These are phyloP conservation scores for Drosophila prolongata DNA, from an alignment of 2,888 invertebrate species.

Conservation along the genomic window DNA sequence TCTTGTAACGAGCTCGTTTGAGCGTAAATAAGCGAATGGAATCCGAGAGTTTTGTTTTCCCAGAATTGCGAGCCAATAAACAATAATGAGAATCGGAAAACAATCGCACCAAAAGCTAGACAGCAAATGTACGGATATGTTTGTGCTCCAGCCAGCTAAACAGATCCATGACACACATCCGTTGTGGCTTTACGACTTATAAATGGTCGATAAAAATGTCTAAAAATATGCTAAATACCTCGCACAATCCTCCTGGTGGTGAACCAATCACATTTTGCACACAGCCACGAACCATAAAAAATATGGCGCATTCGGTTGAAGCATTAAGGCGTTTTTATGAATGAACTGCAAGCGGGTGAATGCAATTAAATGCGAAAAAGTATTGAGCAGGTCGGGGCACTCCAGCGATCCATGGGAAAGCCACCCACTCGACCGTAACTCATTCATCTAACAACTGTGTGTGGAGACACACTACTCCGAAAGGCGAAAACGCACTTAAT, in stretches of 20 bases:
- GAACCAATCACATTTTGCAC: conserved; percentile 36
- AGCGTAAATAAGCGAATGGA: conserved; percentile 31
- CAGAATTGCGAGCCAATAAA: conserved; percentile 29
- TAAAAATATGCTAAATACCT: conserved; percentile 58
- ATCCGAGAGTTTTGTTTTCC: conserved; percentile 32
- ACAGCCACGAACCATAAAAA: conserved; percentile 41
- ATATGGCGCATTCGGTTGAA: conserved; percentile 39
- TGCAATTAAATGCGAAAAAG: conserved; percentile 33
- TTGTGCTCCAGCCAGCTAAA: not conserved
- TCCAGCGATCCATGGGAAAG: conserved; percentile 52
- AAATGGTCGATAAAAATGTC: conserved; percentile 59
- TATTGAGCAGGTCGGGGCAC: conserved; percentile 36
- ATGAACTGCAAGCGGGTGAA: conserved; percentile 42
- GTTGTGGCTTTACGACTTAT: conserved; percentile 48
- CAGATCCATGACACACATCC: conserved; percentile 58
- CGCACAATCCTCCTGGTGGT: conserved; percentile 12
- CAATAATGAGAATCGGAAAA: conserved; percentile 35
- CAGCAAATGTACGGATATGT: conserved; percentile 10
- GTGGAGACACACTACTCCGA: too few species aligned
- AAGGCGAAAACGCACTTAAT: conserved; percentile 33
- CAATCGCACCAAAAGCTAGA: conserved; percentile 5
- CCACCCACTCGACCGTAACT: conserved; percentile 35
- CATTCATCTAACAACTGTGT: conserved; percentile 22
- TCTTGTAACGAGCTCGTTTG: conserved; percentile 27
- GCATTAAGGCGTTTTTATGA: conserved; percentile 53